Conservation (phyloP, 2,888 invertebrate genomes). For the Linnaemya tessellans region DNA sequence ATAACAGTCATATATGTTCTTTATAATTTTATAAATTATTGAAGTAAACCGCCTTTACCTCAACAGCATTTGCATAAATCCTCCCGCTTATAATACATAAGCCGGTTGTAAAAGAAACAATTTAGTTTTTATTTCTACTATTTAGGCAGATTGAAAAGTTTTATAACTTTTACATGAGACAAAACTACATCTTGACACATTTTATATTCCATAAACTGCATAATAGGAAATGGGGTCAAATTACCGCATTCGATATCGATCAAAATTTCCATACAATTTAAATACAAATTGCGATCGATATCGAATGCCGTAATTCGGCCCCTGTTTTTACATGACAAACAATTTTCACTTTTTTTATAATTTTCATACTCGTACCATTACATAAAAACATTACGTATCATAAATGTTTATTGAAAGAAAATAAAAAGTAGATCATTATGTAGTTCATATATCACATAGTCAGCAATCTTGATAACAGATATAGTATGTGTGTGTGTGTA, state of each 20-base stretch:
- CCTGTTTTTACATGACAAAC: slow-evolving; percentile 25
- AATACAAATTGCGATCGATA: too few species aligned
- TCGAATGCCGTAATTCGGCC: too few species aligned
- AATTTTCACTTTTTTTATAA: slow-evolving; percentile 60
- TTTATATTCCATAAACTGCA: slow-evolving; percentile 2
- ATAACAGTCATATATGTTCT: too few species aligned
- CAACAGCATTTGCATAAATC: background rate
- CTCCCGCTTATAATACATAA: slow-evolving; percentile 8
- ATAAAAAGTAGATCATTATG: slow-evolving; percentile 34
- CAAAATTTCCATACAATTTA: too few species aligned
- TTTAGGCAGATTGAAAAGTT: slow-evolving; percentile 16
- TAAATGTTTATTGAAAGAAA: slow-evolving; percentile 30
- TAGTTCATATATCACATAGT: slow-evolving; percentile 27
- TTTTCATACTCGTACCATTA: background rate
- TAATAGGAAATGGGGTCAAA: too few species aligned
- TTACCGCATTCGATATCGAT: too few species aligned
- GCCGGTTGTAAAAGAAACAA: background rate
- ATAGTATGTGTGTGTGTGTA: background rate
- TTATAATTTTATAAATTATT: background rate
- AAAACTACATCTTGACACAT: slow-evolving; percentile 36
- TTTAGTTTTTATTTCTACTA: slow-evolving; percentile 6
- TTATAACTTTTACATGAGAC: background rate
- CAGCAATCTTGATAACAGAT: slow-evolving; percentile 12
- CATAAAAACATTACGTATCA: background rate
- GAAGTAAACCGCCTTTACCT: background rate